Conservation (phyloP, 1,140 invertebrate species). For the Penaeus indicus region DNA sequence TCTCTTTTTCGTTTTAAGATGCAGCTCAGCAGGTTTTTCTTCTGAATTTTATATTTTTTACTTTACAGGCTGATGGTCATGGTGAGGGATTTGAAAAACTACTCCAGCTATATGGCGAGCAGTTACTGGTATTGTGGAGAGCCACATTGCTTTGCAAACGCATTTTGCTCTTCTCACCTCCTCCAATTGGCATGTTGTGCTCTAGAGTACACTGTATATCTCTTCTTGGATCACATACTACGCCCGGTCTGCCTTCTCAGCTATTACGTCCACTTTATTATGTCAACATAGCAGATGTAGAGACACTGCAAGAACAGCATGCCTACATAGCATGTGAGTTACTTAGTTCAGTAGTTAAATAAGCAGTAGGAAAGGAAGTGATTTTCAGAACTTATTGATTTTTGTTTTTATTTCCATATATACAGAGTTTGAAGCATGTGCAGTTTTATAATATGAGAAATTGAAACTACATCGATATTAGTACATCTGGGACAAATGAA, state of each 20-base stretch:
- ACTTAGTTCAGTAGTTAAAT: no score
- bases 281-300: constrained; percentile 34
- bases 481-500: no score
- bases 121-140: constrained; percentile 21
- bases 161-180: constrained; percentile 27
- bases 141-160: constrained; percentile 37
- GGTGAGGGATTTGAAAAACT: background rate
- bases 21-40: no score
- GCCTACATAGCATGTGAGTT: constrained; percentile 43
- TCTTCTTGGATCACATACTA: constrained; percentile 30
- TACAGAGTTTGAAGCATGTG: no score
- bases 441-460: no score
- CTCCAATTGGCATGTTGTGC: constrained; percentile 36
- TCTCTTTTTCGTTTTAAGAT: no score
- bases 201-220: background rate
- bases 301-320: constrained; percentile 35
- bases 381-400: no score
- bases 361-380: no score
- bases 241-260: constrained; percentile 30
- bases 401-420: no score
- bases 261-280: constrained; percentile 38
- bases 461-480: no score
- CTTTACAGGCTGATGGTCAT: background rate
- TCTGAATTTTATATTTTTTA: background rate
- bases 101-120: background rate